Evolutionary conservation across 2,113 vertebrate genomes (phyloP), one percentile per base, ranked within the genome.

Genomic region (Dasyornis broadbenti): DNA sequence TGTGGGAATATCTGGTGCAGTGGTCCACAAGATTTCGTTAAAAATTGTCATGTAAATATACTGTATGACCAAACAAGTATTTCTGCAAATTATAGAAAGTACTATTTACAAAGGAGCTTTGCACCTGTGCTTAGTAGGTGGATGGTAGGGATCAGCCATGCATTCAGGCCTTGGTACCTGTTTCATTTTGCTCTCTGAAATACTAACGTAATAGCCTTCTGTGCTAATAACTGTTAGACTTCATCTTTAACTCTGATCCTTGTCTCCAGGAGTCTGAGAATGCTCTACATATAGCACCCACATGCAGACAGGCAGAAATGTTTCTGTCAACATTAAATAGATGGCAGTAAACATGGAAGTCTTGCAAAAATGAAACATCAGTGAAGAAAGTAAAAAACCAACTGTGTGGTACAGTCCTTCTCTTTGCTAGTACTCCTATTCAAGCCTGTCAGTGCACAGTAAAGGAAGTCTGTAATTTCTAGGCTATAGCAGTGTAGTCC

Each of bases 381-480:
- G 33, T 54, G 47, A 53, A 60, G 61, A 64, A 45, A 2, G 1
- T 47, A 20, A 30, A 68, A 92, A 87, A 44, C 24, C 30, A 66
- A 1, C 30, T 59, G 15, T 50, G 16, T 75, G 40, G 15, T 63
- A 2, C 6, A 23, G n/a, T 50, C 20, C 14, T 82, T 42, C 24
- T 40, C n/a, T 84, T 84, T 49, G 26, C 37, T 28, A 1, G 13
- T 56, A 3, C 8, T 73, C 27, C 40, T 11, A 3, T 54, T 66
- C 15, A 63, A 66, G 42, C 37, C 42, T 0, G 0, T 75, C 31
- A 4, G n/a, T 0, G 1, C 35, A 45, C 40, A 44, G n/a, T 23
- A 30, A 69, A 65, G 50, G 60, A 59, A 1, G 16, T 27, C 30
- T 61, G 18, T 68, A 15, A 31, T 33, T 66, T 84, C 49, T 33